Conservation (phyloP, 2,113 vertebrate species). For the Mungos mungo region DNA sequence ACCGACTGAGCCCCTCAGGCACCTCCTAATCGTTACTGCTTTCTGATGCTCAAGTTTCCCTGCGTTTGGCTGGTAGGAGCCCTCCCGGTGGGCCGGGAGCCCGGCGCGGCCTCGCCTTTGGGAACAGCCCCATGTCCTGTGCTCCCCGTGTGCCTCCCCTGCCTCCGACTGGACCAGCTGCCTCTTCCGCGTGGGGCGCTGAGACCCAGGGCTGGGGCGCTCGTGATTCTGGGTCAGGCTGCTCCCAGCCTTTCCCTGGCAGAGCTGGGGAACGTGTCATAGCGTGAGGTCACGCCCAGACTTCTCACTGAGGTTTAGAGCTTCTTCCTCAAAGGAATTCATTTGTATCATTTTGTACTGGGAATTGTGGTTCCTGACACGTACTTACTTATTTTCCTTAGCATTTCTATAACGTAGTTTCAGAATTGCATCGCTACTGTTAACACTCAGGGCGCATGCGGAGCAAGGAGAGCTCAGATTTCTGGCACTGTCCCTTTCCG, state of each 20-base stretch:
- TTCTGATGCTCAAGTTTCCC: neutral
- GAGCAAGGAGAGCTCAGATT: neutral
- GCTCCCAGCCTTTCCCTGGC: neutral
- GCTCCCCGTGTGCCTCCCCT: neutral
- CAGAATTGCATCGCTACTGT: too few species aligned
- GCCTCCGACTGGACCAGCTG: neutral
- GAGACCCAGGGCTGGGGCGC: neutral
- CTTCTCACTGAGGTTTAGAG: neutral
- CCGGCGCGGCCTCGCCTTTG: fast-evolving
- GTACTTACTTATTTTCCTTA: neutral
- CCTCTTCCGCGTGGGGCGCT: neutral
- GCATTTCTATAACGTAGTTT: neutral
- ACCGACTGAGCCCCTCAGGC: too few species aligned
- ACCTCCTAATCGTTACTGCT: neutral
- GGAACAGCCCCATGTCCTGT: fast-evolving
- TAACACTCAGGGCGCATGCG: fast-evolving
- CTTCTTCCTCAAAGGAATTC: neutral
- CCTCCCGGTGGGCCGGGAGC: neutral
- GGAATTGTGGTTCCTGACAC: neutral
- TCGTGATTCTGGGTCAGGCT: neutral
- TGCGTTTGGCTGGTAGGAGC: neutral
- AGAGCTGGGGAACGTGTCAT: neutral
- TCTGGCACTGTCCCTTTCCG: neutral
- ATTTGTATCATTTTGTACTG: neutral
- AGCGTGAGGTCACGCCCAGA: neutral